phyloP scores from a whole-genome alignment of 2,113 vertebrate genomes.

The Equus quagga region DNA sequence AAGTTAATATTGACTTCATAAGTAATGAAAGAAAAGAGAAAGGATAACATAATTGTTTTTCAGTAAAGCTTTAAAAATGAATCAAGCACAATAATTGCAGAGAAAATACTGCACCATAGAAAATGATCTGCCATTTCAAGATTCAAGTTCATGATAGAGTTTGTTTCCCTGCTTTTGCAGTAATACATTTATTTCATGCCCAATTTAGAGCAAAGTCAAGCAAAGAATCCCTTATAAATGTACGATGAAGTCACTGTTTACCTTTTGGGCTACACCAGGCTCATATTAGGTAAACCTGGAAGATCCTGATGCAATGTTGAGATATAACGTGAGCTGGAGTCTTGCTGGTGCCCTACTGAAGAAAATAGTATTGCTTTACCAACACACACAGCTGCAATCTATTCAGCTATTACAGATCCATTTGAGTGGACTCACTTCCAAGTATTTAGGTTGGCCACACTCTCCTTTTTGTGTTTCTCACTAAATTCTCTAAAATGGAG shows the following conservation, averaged over 20 bases:
- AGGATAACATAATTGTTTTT: slow-evolving; percentile 83
- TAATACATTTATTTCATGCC: slow-evolving; percentile 86
- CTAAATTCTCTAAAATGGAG: background rate
- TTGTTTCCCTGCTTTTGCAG: slow-evolving; percentile 82
- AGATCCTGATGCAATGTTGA: background rate
- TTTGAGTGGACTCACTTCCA: background rate
- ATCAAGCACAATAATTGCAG: slow-evolving; percentile 82
- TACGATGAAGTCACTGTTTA: slow-evolving; percentile 68
- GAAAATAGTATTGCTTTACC: slow-evolving; percentile 46
- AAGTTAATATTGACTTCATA: slow-evolving; percentile 83
- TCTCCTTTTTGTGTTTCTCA: background rate
- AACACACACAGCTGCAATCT: background rate
- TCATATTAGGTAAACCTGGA: slow-evolving; percentile 48
- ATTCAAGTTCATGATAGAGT: slow-evolving; percentile 84
- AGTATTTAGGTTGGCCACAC: background rate
- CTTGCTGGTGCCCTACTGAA: slow-evolving; percentile 1
- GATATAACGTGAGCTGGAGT: slow-evolving; percentile 37
- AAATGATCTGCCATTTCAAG: slow-evolving; percentile 83
- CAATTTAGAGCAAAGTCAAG: slow-evolving; percentile 84
- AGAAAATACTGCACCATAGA: slow-evolving; percentile 82
- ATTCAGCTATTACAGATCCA: background rate
- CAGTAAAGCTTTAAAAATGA: slow-evolving; percentile 74
- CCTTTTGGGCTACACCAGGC: slow-evolving; percentile 49
- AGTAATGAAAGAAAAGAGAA: slow-evolving; percentile 82
- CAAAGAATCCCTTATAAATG: slow-evolving; percentile 77